Base-by-base conservation (phyloP, 2,797 vertebrate genomes). In the Pseudochirops corinnae region DNA sequence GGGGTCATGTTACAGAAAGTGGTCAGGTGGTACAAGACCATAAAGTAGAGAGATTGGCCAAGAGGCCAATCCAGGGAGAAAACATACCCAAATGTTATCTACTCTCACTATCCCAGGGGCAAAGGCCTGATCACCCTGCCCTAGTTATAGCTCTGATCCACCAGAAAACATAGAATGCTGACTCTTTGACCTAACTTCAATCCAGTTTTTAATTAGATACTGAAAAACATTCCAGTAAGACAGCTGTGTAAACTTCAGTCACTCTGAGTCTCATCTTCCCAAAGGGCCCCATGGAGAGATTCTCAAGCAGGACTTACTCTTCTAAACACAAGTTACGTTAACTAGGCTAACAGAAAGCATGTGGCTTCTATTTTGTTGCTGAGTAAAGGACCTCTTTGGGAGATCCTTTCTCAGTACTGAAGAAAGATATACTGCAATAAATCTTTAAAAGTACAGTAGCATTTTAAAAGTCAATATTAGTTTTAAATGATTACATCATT, bases 381-480 rank as follows among this genome's bases (percentile, higher is more conserved):
- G 52, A 90, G 56, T 94, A 74, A 90, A 92, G 39, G 62, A 29
- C n/a, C 46, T 97, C 82, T 96, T 95, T 18, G 29, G 46, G 55
- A 18, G 46, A 96, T 82, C n/a, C n/a, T 82, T 82, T 46, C 39
- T 21, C 74, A 46, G 74, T 46, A 10, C 74, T 82, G 74, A 96
- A 94, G n/a, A 39, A 92, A 91, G 4, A 92, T 93, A 93, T 0
- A 31, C 2, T 46, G 60, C 91, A 46, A 92, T 96, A 62, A 50
- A 93, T 94, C 93, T 97, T 95, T 92, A 55, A 95, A 94, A 95
- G 55, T 94, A 95, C 94, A 95, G 95, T 93, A 94, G 95, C 97
- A 96, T 92, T 97, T 94, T 91, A 95, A 96, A 95, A 96, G 97
- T 96, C 97, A 97, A 95, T 98, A 97, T 97, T 97, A 95, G 95